These are phyloP conservation scores for Bombus impatiens DNA, from an alignment of 1,140 invertebrate species.

Conservation along the genomic window DNA sequence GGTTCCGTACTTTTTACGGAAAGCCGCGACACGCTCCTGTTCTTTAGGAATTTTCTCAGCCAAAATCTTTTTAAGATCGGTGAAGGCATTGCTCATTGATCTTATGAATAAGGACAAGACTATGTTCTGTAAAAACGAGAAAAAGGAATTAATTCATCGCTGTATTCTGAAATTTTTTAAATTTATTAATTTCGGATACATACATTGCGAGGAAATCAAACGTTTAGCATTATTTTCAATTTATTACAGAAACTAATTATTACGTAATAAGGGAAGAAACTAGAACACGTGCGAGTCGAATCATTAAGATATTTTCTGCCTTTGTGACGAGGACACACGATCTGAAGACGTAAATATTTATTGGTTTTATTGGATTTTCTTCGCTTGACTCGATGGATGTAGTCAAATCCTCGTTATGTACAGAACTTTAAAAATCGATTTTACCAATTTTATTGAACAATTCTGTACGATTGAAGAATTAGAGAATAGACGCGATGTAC, in stretches of 20 bases:
- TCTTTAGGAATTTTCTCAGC: constrained; percentile 94
- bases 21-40: constrained; percentile 94
- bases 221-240: not conserved
- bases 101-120: constrained; percentile 76
- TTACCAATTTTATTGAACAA: not conserved
- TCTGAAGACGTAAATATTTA: not conserved
- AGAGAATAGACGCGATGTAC: not conserved
- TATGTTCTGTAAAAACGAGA: constrained; percentile 77
- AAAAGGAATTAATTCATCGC: not conserved
- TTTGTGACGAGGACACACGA: not conserved
- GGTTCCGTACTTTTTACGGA: constrained; percentile 93
- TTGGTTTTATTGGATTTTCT: not conserved
- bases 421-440: not conserved
- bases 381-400: not conserved
- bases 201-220: no score
- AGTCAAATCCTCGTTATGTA: not conserved
- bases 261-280: not conserved
- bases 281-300: not conserved
- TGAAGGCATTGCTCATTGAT: constrained; percentile 83
- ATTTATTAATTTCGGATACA: not conserved
- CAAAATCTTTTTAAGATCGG: constrained; percentile 94
- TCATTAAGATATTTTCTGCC: not conserved
- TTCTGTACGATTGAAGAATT: not conserved
- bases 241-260: not conserved
- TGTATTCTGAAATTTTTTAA: not conserved